Percentiles rank a stretch among this genome's conserved stretches.
These are phyloP conservation scores for Geothlypis trichas DNA, from an alignment of 2,113 vertebrate genomes.

Conservation along the genomic window DNA sequence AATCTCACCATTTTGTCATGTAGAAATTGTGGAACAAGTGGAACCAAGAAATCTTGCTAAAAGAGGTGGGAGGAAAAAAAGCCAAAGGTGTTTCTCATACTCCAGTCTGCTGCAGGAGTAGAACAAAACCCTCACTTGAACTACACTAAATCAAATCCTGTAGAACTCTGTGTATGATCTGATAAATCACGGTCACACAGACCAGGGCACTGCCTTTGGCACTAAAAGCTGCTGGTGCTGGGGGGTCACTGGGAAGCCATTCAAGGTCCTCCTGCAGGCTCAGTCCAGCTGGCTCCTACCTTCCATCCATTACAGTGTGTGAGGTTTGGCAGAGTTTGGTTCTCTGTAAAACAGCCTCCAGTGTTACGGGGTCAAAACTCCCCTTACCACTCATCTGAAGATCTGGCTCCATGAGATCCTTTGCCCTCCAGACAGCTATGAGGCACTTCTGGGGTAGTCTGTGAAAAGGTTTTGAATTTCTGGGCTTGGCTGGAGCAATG, in stretches of 20 bases:
- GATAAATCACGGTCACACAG: background rate
- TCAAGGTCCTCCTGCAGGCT: background rate
- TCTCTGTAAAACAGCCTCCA: background rate
- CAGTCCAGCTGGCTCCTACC: background rate
- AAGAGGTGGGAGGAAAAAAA: background rate
- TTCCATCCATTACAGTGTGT: background rate
- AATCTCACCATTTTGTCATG: background rate
- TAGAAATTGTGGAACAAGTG: background rate
- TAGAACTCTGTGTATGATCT: background rate
- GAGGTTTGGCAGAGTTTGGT: conserved; percentile 10
- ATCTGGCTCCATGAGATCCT: background rate
- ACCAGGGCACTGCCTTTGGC: background rate
- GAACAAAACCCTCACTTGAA: background rate
- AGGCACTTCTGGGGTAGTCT: background rate
- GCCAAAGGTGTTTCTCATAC: background rate
- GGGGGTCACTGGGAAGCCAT: background rate
- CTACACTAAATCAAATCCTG: background rate
- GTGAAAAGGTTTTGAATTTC: conserved; percentile 24
- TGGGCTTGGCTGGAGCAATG: background rate
- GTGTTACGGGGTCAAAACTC: rapidly evolving
- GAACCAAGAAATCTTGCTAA: background rate
- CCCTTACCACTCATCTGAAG: background rate
- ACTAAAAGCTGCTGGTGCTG: background rate
- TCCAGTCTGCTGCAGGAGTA: background rate
- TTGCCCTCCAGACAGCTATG: background rate